Evolutionary conservation across 2,797 vertebrate genomes (phyloP).

Genomic region (Eulemur mongoz): DNA sequence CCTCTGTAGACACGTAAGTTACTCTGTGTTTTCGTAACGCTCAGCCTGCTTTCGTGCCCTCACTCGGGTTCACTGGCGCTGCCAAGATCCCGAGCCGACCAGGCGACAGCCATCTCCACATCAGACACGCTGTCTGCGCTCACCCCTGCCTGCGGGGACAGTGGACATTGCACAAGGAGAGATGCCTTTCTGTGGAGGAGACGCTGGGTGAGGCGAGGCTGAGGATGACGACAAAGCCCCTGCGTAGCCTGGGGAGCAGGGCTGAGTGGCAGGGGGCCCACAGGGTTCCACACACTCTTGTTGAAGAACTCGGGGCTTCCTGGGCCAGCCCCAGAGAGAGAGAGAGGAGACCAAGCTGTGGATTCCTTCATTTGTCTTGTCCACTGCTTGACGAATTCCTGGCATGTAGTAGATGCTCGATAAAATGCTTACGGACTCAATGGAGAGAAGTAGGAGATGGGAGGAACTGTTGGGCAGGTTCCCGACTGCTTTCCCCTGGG

Average conservation of each 20-base stretch:
- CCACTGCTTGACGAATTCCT: background rate
- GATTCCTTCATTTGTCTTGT: background rate
- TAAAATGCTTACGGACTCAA: background rate
- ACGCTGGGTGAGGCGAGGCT: background rate
- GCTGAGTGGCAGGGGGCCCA: accelerated
- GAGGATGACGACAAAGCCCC: background rate
- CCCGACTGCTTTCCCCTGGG: background rate
- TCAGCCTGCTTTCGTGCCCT: background rate
- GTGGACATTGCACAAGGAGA: background rate
- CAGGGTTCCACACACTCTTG: background rate
- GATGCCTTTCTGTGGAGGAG: background rate
- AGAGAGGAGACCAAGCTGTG: background rate
- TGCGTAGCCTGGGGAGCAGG: background rate
- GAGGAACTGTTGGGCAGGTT: background rate
- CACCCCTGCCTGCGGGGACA: background rate
- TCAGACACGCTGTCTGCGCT: background rate
- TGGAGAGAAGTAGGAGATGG: background rate
- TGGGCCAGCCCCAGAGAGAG: background rate
- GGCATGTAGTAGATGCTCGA: background rate
- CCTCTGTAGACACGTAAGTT: background rate
- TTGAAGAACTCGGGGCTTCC: background rate
- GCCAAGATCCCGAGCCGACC: background rate
- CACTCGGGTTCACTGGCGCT: too few relatives aligned
- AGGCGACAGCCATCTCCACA: background rate
- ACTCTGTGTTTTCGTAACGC: background rate